phyloP scores from a whole-genome alignment of 2,888 invertebrate species.

The Seladonia tumulorum region DNA sequence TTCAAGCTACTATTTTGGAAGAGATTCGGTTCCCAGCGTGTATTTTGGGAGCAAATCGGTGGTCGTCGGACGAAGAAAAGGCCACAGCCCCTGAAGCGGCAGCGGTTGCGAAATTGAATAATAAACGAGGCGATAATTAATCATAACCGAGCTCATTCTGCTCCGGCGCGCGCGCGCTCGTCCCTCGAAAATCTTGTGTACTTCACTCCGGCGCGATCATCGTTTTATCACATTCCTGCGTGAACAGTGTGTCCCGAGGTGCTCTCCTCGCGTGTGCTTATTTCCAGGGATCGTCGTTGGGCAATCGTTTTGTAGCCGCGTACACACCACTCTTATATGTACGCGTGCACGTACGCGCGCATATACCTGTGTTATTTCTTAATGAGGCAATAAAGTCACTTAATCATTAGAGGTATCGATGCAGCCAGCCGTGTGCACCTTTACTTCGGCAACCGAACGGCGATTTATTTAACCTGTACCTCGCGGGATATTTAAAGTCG shows the following conservation, averaged over 20 bases:
- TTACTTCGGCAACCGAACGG: constrained; percentile 13
- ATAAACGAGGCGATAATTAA: constrained; percentile 47
- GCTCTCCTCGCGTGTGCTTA: constrained; percentile 19
- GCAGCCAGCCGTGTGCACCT: constrained; percentile 12
- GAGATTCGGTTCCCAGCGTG: not conserved
- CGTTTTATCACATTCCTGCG: constrained; percentile 54
- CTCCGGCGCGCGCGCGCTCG: not conserved
- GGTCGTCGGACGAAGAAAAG: not conserved
- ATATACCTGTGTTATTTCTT: constrained; percentile 51
- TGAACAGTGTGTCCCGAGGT: constrained; percentile 17
- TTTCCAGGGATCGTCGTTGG: constrained; percentile 38
- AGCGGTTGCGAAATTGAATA: constrained; percentile 40
- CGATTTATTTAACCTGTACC: constrained; percentile 45
- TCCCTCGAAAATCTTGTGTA: constrained; percentile 7
- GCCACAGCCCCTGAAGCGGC: not conserved
- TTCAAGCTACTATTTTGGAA: not conserved
- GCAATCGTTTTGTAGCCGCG: constrained; percentile 42
- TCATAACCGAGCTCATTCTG: constrained; percentile 38
- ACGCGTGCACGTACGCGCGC: constrained; percentile 9
- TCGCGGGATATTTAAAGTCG: constrained; percentile 39
- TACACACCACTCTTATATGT: not conserved
- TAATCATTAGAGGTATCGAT: constrained; percentile 53
- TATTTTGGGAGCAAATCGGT: not conserved
- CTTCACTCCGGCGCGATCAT: constrained; percentile 31
- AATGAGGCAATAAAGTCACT: constrained; percentile 63